Evolutionary conservation across 2,888 invertebrate species (phyloP).

Genomic region (Agrochola macilenta): DNA sequence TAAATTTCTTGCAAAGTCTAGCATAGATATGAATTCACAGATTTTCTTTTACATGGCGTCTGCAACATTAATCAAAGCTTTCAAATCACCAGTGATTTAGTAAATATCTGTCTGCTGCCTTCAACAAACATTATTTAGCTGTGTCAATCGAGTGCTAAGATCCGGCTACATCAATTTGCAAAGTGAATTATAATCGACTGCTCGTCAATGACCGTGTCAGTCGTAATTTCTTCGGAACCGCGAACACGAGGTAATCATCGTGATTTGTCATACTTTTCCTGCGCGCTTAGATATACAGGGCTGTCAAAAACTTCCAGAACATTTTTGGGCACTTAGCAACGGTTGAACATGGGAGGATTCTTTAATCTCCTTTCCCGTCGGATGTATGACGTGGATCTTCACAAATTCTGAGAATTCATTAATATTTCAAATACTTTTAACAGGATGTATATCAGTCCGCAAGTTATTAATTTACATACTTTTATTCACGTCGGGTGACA

Average conservation of each 20-base stretch:
- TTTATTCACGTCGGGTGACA: conserved; percentile 64
- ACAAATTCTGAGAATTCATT: conserved; percentile 47
- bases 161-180: conserved; percentile 68
- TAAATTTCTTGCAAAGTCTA: conserved; percentile 2
- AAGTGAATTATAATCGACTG: conserved; percentile 73
- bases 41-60: conserved; percentile 10
- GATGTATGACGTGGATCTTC: conserved; percentile 23
- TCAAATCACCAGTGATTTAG: conserved; percentile 25
- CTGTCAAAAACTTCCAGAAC: conserved; percentile 28
- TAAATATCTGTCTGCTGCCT: conserved; percentile 25
- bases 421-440: conserved; percentile 40
- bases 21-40: background rate
- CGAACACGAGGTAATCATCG: conserved; percentile 71
- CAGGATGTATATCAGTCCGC: conserved; percentile 68
- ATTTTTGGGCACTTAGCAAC: conserved; percentile 22
- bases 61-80: conserved; percentile 17
- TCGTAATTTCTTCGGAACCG: conserved; percentile 71
- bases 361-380: conserved; percentile 43
- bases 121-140: conserved; percentile 30
- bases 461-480: conserved; percentile 58
- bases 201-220: conserved; percentile 70
- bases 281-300: conserved; percentile 62
- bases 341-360: conserved; percentile 33
- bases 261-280: conserved; percentile 85
- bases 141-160: conserved; percentile 37